These are phyloP conservation scores for Episyrphus balteatus DNA, from an alignment of 1,140 invertebrate genomes.

Conservation along the genomic window DNA sequence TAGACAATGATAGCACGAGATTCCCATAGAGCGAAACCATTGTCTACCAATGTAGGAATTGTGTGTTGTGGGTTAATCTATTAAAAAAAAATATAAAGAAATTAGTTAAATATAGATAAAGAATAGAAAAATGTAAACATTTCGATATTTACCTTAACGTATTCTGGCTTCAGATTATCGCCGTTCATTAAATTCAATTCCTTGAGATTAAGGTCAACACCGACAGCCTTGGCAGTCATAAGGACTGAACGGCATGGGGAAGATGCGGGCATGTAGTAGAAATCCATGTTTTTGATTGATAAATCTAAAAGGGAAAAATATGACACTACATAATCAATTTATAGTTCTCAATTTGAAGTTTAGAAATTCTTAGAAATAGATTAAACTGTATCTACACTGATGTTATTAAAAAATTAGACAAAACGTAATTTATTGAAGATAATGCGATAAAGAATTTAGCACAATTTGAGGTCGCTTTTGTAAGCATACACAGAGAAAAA, in stretches of 20 bases:
- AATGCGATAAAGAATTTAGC: too few relatives aligned
- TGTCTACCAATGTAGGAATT: slow-evolving; percentile 54
- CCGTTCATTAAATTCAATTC: slow-evolving; percentile 47
- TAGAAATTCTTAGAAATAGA: too few relatives aligned
- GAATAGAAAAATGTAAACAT: background rate
- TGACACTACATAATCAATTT: too few relatives aligned
- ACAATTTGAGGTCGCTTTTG: too few relatives aligned
- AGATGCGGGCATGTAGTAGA: slow-evolving; percentile 58
- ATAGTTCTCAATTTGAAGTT: too few relatives aligned
- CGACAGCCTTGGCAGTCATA: slow-evolving; percentile 53
- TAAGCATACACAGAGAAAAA: too few relatives aligned
- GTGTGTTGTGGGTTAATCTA: slow-evolving; percentile 41
- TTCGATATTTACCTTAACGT: slow-evolving; percentile 46
- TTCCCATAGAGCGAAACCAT: slow-evolving; percentile 51
- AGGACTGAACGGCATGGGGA: slow-evolving; percentile 57
- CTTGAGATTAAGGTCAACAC: slow-evolving; percentile 59
- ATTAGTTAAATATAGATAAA: too few relatives aligned
- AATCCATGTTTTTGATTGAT: slow-evolving; percentile 18
- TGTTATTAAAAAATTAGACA: too few relatives aligned
- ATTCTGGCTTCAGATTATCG: slow-evolving; percentile 58
- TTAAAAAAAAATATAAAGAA: slow-evolving; percentile 3
- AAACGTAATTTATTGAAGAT: too few relatives aligned
- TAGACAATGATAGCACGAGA: slow-evolving; percentile 62
- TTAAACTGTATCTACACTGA: background rate
- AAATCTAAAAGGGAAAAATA: slow-evolving; percentile 19